Conservation (phyloP, 2,888 invertebrate species). For the Drosophila putrida region DNA sequence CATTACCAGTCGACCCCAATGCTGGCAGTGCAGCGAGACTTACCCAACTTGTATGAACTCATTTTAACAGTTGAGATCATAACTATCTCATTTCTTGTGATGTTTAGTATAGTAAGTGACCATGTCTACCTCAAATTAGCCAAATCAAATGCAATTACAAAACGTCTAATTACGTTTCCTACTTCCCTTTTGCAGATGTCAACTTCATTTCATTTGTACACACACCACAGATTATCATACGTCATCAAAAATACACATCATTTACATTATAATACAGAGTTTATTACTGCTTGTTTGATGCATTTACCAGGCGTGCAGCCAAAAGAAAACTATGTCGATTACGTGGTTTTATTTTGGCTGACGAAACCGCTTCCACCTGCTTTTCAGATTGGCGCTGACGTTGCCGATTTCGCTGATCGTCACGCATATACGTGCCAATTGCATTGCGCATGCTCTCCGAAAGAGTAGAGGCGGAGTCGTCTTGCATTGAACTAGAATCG, state of each 20-base stretch:
- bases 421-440: constrained; percentile 62
- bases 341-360: constrained; percentile 24
- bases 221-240: constrained; percentile 29
- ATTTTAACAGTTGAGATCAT: not conserved
- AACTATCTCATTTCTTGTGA: constrained; percentile 41
- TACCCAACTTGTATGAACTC: constrained; percentile 53
- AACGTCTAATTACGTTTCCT: constrained; percentile 9
- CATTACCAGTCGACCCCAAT: constrained; percentile 70
- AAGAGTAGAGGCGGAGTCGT: constrained; percentile 25
- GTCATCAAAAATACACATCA: constrained; percentile 49
- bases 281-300: constrained; percentile 46
- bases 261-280: constrained; percentile 39
- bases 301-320: constrained; percentile 49
- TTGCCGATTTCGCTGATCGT: constrained; percentile 54
- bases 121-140: constrained; percentile 53
- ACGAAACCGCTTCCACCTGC: not conserved
- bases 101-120: constrained; percentile 61
- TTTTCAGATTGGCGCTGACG: constrained; percentile 52
- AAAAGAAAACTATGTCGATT: constrained; percentile 27
- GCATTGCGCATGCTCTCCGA: constrained; percentile 63
- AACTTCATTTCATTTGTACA: constrained; percentile 45
- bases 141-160: constrained; percentile 40
- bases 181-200: constrained; percentile 50
- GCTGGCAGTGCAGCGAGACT: constrained; percentile 58
- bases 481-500: constrained; percentile 13